Evolutionary conservation across 2,888 invertebrate genomes (phyloP).

Genomic region (Chymomyza procnemis): DNA sequence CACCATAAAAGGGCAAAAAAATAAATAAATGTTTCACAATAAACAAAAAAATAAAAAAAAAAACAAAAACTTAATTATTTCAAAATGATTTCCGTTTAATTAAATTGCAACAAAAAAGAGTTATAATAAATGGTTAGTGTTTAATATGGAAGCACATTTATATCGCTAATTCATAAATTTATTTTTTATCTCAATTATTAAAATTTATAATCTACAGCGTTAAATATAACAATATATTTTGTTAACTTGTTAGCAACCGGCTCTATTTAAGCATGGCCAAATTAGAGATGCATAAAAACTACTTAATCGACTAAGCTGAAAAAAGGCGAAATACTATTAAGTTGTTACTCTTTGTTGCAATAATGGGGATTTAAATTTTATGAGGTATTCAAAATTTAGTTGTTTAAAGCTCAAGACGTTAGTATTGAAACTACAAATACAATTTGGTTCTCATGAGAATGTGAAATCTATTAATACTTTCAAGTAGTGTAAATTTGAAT

Average conservation of each 20-base stretch:
- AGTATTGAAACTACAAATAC: not conserved
- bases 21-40: no score
- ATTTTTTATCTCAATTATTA: not conserved
- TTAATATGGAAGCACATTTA: not conserved
- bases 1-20: constrained; percentile 31
- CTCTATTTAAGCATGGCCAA: not conserved
- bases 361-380: not conserved
- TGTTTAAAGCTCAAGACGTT: not conserved
- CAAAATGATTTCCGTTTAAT: not conserved
- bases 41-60: no score
- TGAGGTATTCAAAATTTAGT: not conserved
- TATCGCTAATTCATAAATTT: not conserved
- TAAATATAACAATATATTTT: not conserved
- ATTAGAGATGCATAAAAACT: not conserved
- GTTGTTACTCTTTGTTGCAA: not conserved
- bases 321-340: not conserved
- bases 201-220: not conserved
- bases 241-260: not conserved
- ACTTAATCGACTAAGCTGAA: no score
- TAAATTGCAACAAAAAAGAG: not conserved
- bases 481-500: no score
- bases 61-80: constrained; percentile 9
- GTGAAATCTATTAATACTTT: no score
- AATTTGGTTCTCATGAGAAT: not conserved
- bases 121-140: not conserved